Conservation (phyloP, 2,888 invertebrate species). For the Tenodera sinensis region DNA sequence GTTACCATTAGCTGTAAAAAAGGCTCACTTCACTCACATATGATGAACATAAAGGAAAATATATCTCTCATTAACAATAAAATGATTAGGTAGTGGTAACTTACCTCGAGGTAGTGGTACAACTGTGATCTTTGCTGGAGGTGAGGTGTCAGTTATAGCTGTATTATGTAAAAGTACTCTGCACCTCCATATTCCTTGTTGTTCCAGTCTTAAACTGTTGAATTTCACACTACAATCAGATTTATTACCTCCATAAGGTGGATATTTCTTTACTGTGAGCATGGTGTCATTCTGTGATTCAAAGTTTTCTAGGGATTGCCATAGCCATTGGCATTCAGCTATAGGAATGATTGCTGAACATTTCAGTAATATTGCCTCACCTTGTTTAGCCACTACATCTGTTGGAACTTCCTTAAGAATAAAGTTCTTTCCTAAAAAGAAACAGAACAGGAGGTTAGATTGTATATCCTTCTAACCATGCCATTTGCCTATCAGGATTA, state of each 20-base stretch:
- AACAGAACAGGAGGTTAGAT: too few species aligned
- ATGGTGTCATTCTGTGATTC: background rate
- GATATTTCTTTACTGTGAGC: conserved; percentile 41
- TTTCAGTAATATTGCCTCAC: background rate
- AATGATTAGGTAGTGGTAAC: too few species aligned
- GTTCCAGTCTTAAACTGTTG: conserved; percentile 42
- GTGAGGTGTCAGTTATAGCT: background rate
- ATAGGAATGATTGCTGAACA: conserved; percentile 41
- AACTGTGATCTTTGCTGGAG: background rate
- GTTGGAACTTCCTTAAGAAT: background rate
- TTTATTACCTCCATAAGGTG: conserved; percentile 44
- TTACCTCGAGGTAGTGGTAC: background rate
- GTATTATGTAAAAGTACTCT: conserved; percentile 30
- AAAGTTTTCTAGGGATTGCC: conserved; percentile 39
- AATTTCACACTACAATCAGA: conserved; percentile 45
- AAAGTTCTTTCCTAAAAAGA: background rate
- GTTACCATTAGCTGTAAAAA: too few species aligned
- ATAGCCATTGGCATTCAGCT: conserved; percentile 44
- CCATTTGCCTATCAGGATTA: too few species aligned
- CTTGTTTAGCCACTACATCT: background rate
- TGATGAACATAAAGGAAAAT: too few species aligned
- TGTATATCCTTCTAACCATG: too few species aligned
- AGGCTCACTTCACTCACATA: too few species aligned
- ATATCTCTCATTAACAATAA: too few species aligned
- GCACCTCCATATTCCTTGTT: conserved; percentile 44